Percentiles rank a stretch among this genome's conserved stretches.
Evolutionary conservation across 2,797 vertebrate genomes (phyloP).

Genomic region (Schizopygopsis malacanthus): DNA sequence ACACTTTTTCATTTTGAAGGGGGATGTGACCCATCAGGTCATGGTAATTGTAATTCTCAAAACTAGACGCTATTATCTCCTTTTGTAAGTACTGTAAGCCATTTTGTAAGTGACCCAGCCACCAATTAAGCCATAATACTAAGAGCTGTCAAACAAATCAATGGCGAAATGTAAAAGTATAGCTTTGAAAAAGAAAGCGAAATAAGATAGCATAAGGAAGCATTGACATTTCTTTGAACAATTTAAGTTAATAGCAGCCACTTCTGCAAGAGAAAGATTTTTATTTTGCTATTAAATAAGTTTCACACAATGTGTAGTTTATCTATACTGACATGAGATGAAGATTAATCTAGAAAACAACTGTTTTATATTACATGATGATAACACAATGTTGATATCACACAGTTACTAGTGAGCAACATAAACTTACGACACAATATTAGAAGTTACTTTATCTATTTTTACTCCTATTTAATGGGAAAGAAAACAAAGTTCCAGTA

Average conservation of each 20-base stretch:
- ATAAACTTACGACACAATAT: background rate
- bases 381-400: background rate
- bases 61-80: background rate
- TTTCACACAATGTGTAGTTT: background rate
- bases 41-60: slow-evolving; percentile 1
- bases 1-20: background rate
- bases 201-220: background rate
- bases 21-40: background rate
- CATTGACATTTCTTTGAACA: background rate
- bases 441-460: background rate
- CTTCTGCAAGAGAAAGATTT: background rate
- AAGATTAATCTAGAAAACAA: background rate
- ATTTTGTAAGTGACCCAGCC: background rate
- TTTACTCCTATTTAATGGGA: background rate
- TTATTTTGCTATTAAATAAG: background rate
- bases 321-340: background rate
- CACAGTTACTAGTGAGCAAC: background rate
- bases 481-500: background rate
- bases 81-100: background rate
- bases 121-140: background rate
- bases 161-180: background rate
- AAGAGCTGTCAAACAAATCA: slow-evolving; percentile 5
- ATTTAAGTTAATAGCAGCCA: background rate
- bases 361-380: background rate
- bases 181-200: background rate